Conservation (phyloP, 2,113 vertebrate genomes). For the Nerophis lumbriciformis region DNA sequence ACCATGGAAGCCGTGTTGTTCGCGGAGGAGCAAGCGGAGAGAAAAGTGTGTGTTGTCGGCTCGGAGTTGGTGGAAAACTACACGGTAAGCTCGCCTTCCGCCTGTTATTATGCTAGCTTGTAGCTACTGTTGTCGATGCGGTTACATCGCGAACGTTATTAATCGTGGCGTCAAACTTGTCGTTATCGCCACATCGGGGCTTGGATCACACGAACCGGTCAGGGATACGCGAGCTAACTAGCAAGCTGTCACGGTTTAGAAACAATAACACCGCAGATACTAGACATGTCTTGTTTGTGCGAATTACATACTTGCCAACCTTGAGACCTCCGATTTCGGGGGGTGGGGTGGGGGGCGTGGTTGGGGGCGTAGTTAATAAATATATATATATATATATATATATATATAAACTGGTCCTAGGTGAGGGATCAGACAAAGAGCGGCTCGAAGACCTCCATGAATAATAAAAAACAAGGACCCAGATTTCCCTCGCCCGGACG, state of each 20-base stretch:
- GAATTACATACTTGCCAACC: no score
- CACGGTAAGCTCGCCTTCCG: slow-evolving; percentile 63
- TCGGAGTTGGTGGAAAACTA: slow-evolving; percentile 92
- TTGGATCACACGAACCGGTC: not conserved
- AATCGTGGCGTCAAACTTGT: not conserved
- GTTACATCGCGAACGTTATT: not conserved
- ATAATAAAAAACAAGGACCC: no score
- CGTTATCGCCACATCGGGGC: not conserved
- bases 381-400: no score
- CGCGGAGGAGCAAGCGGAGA: slow-evolving; percentile 70
- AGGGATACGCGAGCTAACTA: slow-evolving; percentile 1
- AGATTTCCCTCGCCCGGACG: no score
- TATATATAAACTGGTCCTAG: no score
- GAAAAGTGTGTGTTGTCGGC: slow-evolving; percentile 78
- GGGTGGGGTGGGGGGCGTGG: no score
- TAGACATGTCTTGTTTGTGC: no score
- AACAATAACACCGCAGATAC: not conserved
- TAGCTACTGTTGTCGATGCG: not conserved
- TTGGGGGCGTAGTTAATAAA: no score
- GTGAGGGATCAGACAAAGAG: no score
- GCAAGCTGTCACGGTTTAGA: not conserved
- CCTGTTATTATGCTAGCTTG: slow-evolving; percentile 2
- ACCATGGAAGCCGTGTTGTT: slow-evolving; percentile 74
- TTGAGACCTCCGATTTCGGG: no score
- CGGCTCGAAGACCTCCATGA: no score